phyloP scores from a whole-genome alignment of 2,888 invertebrate genomes.

The Trichacis sp. region DNA sequence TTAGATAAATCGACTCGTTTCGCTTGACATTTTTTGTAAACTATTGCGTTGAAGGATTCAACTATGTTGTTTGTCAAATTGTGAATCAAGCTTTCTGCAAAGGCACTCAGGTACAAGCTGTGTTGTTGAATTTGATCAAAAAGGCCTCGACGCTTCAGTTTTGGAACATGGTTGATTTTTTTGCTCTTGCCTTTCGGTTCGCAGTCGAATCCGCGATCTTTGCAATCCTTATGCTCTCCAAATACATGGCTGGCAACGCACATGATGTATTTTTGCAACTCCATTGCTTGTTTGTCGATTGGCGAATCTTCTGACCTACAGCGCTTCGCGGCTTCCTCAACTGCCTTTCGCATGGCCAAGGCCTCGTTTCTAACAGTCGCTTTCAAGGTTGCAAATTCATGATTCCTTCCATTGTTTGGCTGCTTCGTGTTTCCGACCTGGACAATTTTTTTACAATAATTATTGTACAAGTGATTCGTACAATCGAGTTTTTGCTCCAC shows the following conservation, averaged over 20 bases:
- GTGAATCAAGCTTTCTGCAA: too few relatives aligned
- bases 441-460: constrained; percentile 10
- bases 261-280: constrained; percentile 25
- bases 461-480: constrained; percentile 28
- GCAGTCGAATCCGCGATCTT: neutral
- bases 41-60: too few relatives aligned
- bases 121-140: too few relatives aligned
- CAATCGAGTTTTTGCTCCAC: constrained; percentile 30
- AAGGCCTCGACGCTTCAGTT: too few relatives aligned
- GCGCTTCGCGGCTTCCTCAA: constrained; percentile 20
- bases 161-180: too few relatives aligned
- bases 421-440: neutral
- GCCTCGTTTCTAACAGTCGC: neutral
- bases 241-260: constrained; percentile 32
- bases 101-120: too few relatives aligned
- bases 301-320: neutral
- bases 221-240: constrained; percentile 37
- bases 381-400: neutral
- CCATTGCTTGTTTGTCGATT: neutral
- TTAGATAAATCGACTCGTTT: too few relatives aligned
- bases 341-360: neutral
- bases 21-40: too few relatives aligned
- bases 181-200: too few relatives aligned
- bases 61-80: too few relatives aligned
- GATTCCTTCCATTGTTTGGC: neutral